Conservation (phyloP, 2,113 vertebrate species). For the Noctilio leporinus region DNA sequence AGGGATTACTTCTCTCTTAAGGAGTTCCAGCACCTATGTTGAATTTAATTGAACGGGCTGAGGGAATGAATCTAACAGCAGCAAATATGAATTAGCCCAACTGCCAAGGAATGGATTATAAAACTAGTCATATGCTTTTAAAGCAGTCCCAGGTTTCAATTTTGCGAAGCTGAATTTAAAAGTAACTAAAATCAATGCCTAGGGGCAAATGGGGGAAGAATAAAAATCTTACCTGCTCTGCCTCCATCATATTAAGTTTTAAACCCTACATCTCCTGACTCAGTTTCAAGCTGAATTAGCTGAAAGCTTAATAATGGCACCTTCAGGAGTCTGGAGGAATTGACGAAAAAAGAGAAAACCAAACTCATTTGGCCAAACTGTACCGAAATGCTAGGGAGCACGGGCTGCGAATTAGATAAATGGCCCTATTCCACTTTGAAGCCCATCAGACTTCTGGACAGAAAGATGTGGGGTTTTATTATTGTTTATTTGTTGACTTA, state of each 20-base stretch:
- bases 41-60: constrained; percentile 64
- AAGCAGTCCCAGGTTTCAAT: constrained; percentile 66
- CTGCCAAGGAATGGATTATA: constrained; percentile 57
- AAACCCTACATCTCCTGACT: neutral
- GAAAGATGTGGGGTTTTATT: constrained; percentile 66
- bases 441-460: constrained; percentile 29
- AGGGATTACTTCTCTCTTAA: constrained; percentile 7
- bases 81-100: neutral
- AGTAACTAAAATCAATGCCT: constrained; percentile 53
- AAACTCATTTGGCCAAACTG: neutral
- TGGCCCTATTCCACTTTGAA: neutral
- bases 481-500: constrained; percentile 62
- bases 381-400: neutral
- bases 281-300: constrained; percentile 29
- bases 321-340: neutral
- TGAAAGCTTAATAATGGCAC: neutral
- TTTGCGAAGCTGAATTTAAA: constrained; percentile 65
- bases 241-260: neutral
- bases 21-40: neutral
- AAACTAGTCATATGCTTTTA: constrained; percentile 50
- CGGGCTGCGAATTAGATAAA: constrained; percentile 20
- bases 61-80: constrained; percentile 34
- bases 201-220: neutral
- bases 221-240: neutral
- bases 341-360: neutral